Conservation (phyloP, 2,888 invertebrate species). For the Cataglyphis altisquamis region DNA sequence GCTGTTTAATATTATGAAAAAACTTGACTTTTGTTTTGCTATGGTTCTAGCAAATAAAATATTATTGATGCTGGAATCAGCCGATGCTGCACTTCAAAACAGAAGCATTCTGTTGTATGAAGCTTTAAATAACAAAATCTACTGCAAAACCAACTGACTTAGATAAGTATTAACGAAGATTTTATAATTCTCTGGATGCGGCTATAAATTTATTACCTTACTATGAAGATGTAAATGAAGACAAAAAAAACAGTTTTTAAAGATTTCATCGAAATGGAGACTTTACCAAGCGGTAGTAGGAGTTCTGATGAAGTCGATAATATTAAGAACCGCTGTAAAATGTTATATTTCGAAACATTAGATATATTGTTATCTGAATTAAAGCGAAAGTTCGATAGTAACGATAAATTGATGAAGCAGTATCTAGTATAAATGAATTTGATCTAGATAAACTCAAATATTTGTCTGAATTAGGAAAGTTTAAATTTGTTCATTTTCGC, state of each 20-base stretch:
- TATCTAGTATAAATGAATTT: no score
- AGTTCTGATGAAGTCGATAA: no score
- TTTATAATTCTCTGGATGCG: not conserved
- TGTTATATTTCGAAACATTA: no score
- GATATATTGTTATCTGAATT: no score
- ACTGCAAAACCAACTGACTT: not conserved
- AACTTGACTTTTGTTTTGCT: not conserved
- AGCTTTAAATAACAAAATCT: not conserved
- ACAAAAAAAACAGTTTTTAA: not conserved
- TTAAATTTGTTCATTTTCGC: no score
- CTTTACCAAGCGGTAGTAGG: not conserved
- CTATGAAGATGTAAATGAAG: not conserved
- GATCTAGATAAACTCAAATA: no score
- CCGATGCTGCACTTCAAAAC: conserved; percentile 2
- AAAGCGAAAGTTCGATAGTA: no score
- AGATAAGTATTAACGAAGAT: not conserved
- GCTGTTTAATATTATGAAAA: not conserved
- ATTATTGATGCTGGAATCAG: conserved; percentile 2
- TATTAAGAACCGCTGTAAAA: no score
- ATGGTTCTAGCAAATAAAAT: conserved; percentile 5
- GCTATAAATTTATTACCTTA: not conserved
- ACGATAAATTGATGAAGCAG: no score
- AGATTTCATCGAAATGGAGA: conserved; percentile 6
- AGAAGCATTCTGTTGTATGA: not conserved
- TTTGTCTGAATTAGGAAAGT: no score